Percentiles rank a stretch among this genome's conserved stretches.
Conservation (phyloP, 2,888 invertebrate species). For the Nudaria mundana region DNA sequence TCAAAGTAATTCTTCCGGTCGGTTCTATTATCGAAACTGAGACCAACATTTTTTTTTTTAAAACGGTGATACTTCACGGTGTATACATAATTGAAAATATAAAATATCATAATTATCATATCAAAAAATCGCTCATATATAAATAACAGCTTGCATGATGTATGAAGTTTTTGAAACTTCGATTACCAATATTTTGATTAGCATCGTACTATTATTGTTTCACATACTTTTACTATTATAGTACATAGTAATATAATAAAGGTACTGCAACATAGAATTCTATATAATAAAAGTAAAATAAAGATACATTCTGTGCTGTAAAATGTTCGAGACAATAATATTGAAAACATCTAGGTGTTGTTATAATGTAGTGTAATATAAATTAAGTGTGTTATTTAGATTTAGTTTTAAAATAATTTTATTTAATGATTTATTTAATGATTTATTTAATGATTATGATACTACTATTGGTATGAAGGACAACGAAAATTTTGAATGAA, state of each 20-base stretch:
- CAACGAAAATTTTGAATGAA: conserved; percentile 24
- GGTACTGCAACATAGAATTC: no score
- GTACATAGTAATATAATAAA: no score
- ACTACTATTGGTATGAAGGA: conserved; percentile 13
- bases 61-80: no score
- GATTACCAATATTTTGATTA: conserved; percentile 26
- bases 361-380: conserved; percentile 19
- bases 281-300: no score
- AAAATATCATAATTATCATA: conserved; percentile 63
- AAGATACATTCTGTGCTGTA: conserved; percentile 25
- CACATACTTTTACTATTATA: conserved; percentile 27
- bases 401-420: background rate
- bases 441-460: no score
- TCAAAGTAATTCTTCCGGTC: no score
- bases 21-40: no score
- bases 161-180: conserved; percentile 18
- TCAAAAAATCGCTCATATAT: conserved; percentile 41
- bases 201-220: conserved; percentile 28
- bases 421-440: background rate
- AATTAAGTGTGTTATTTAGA: conserved; percentile 9
- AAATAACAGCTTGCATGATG: conserved; percentile 14
- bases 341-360: conserved; percentile 54
- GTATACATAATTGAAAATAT: conserved; percentile 12
- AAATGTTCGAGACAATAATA: conserved; percentile 55
- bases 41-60: no score